Evolutionary conservation across 2,113 vertebrate species (phyloP).

Genomic region (Sinosuthora webbiana): DNA sequence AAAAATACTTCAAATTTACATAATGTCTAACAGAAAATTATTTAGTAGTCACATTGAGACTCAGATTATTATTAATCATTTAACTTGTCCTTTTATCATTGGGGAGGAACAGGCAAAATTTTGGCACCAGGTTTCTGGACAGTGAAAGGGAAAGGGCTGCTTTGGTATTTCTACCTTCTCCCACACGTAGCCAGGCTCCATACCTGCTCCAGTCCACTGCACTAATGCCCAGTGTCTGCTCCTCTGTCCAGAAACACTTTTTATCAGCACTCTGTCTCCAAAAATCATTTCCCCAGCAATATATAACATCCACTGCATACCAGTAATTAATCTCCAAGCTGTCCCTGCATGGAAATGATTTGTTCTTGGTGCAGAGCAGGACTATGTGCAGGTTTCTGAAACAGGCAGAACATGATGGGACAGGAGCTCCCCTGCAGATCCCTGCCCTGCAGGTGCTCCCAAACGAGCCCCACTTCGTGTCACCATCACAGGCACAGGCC

Average conservation of each 20-base stretch:
- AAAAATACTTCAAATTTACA: conserved; percentile 42
- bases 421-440: background rate
- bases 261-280: background rate
- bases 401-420: background rate
- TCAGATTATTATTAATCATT: conserved; percentile 28
- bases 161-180: background rate
- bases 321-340: background rate
- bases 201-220: background rate
- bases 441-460: background rate
- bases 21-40: conserved; percentile 34
- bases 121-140: background rate
- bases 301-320: background rate
- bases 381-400: background rate
- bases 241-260: background rate
- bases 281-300: background rate
- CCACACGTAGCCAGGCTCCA: background rate
- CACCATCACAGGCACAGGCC: background rate
- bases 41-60: background rate
- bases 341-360: background rate
- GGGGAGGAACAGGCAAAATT: background rate
- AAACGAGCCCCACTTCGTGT: background rate
- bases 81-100: background rate
- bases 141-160: background rate
- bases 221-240: background rate
- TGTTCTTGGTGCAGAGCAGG: background rate